Base-by-base conservation (phyloP, 2,797 vertebrate species). In the Sebastes vulpes region DNA sequence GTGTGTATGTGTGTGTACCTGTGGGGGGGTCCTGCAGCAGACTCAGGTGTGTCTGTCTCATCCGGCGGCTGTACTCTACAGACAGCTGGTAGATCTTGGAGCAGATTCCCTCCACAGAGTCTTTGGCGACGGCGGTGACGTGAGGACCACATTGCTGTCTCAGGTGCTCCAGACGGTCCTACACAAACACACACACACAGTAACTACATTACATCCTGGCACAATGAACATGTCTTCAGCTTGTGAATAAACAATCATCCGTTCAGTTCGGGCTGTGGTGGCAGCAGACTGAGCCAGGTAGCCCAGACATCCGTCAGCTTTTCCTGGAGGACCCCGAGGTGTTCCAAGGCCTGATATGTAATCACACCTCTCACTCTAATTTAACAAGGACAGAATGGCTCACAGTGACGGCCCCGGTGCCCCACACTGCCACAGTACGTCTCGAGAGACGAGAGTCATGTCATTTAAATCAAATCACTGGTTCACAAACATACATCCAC, bases 1-100 rank as follows among this genome's bases (percentile, higher is more conserved):
- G 46, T 60, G 64, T 60, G 42, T 14, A 18, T 23, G 57, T 32
- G 35, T 14, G 35, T 14, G 11, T 76, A 99, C 98, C 98, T 85
- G 97, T 86, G 87, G 97, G 97, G 77, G 96, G 97, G 69, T 98
- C 98, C 90, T 97, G 98, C 80, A 99, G 96, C 78, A 99, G 95
- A 75, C 94, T 94, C 59, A 97, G 95, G 92, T 99, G 98, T 54
- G 97, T 96, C 85, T 99, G 97, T 4, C 97, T 95, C 80, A 98
- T 97, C 66, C 98, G 96, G 28, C 97, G 97, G 85, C 97, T 98
- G 1, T 99, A 99, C 16, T 99, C 98, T 1, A 96, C 95, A 25
- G 98, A 99, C 89, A 99, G 97, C 94, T 98, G 97, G 90, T 97
- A 99, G 86, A 99, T 99, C 95, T 99, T 99, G 12, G 98, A 98